phyloP scores from a whole-genome alignment of 2,888 invertebrate species.

The Drosophila yooni region DNA sequence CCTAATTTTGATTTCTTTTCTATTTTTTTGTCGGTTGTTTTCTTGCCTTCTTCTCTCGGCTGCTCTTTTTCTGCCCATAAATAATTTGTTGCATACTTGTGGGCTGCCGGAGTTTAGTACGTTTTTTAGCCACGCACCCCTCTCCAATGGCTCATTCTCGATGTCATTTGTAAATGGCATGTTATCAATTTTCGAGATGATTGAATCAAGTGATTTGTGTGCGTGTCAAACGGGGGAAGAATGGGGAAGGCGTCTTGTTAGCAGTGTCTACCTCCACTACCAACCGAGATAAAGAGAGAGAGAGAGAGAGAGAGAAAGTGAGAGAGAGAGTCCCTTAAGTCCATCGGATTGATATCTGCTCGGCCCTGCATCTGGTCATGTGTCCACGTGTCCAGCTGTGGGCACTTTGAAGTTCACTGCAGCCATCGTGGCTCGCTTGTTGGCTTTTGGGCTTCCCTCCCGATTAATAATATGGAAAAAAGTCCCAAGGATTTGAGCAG shows the following conservation, averaged over 20 bases:
- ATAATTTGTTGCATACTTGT: constrained; percentile 75
- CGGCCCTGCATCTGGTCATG: constrained; percentile 6
- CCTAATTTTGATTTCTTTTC: constrained; percentile 81
- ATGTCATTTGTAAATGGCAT: constrained; percentile 84
- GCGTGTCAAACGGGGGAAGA: constrained; percentile 66
- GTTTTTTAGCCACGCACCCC: constrained; percentile 36
- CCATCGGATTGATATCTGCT: constrained; percentile 16
- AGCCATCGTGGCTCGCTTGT: constrained; percentile 43
- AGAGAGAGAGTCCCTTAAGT: constrained; percentile 8
- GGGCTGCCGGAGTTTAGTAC: constrained; percentile 47
- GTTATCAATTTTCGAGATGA: constrained; percentile 84
- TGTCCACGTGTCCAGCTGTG: constrained; percentile 56
- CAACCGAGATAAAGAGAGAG: neutral
- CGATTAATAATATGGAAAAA: constrained; percentile 35
- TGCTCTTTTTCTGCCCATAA: constrained; percentile 61
- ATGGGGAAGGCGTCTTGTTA: constrained; percentile 31
- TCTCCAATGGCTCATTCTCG: constrained; percentile 33
- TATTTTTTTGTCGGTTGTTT: constrained; percentile 28
- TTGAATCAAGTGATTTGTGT: constrained; percentile 84
- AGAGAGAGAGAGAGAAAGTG: neutral
- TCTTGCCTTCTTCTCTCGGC: constrained; percentile 21
- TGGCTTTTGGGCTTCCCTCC: constrained; percentile 68
- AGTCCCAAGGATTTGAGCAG: constrained; percentile 22
- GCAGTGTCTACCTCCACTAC: neutral
- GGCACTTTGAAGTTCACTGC: constrained; percentile 62